Conservation (phyloP, 2,888 invertebrate genomes). For the Idaea dimidiata region DNA sequence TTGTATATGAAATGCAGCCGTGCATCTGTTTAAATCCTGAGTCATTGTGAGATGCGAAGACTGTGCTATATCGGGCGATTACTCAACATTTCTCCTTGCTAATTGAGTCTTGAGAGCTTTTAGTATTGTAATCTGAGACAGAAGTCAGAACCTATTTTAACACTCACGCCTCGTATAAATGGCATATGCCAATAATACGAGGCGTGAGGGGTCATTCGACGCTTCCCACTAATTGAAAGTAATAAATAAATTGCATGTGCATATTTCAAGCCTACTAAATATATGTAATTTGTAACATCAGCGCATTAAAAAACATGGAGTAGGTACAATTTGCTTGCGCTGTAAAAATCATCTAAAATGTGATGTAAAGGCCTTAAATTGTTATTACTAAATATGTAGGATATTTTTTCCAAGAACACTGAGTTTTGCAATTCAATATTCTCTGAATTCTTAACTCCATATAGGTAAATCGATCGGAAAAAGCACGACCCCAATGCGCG, state of each 20-base stretch:
- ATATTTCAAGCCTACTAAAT: neutral
- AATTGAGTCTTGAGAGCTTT: neutral
- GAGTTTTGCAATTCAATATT: slow-evolving; percentile 8
- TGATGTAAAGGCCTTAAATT: too few species aligned
- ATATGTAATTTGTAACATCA: too few species aligned
- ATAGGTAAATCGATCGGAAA: slow-evolving; percentile 40
- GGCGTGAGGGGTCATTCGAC: too few species aligned
- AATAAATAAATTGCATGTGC: neutral
- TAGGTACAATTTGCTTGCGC: too few species aligned
- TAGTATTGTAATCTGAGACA: neutral
- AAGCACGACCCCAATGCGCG: slow-evolving; percentile 50
- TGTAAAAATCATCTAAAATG: too few species aligned
- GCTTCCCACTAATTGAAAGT: too few species aligned
- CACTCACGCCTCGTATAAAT: too few species aligned
- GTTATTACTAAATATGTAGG: neutral
- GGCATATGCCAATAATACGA: too few species aligned
- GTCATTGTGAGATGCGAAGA: slow-evolving; percentile 48
- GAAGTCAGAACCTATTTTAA: neutral
- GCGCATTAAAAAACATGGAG: too few species aligned
- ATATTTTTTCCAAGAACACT: neutral
- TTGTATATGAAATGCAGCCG: slow-evolving; percentile 35
- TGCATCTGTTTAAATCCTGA: slow-evolving; percentile 51
- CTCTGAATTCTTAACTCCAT: slow-evolving; percentile 32
- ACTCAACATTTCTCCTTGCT: slow-evolving; percentile 51
- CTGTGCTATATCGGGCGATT: slow-evolving; percentile 63